Percentiles rank a stretch among this genome's conserved stretches.
Evolutionary conservation across 2,888 invertebrate genomes (phyloP).

Genomic region (Pocota personata): DNA sequence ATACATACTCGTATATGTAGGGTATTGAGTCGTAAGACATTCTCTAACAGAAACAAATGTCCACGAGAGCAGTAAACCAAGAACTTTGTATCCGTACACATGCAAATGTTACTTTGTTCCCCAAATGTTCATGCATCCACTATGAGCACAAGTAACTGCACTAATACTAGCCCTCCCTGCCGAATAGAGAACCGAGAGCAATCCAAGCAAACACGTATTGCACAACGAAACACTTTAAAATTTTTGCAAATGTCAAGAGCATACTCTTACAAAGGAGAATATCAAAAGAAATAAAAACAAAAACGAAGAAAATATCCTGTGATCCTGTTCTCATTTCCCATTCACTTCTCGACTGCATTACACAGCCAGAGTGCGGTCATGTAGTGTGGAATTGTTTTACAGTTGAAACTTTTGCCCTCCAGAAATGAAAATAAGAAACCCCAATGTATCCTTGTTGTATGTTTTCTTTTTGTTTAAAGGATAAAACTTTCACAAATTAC

Average conservation of each 20-base stretch:
- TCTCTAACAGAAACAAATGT: not conserved
- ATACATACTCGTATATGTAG: too few species aligned
- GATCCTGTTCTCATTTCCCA: conserved; percentile 6
- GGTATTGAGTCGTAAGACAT: too few species aligned
- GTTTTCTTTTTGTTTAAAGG: conserved; percentile 23
- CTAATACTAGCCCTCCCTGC: not conserved
- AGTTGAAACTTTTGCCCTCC: conserved; percentile 40
- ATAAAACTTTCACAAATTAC: conserved; percentile 58
- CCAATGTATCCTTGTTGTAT: conserved; percentile 15
- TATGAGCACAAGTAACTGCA: not conserved
- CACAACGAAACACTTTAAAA: conserved; percentile 20
- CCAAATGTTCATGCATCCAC: not conserved
- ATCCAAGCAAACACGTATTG: conserved; percentile 12
- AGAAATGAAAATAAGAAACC: conserved; percentile 44
- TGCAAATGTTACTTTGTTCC: not conserved
- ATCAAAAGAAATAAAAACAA: not conserved
- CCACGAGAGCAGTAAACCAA: too few species aligned
- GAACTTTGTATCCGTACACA: not conserved
- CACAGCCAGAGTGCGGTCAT: conserved; percentile 25
- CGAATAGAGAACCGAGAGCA: not conserved
- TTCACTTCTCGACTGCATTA: conserved; percentile 43
- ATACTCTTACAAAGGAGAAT: not conserved
- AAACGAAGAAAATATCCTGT: conserved; percentile 6
- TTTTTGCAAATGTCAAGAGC: conserved; percentile 45
- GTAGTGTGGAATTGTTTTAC: conserved; percentile 24